phyloP scores from a whole-genome alignment of 2,888 invertebrate genomes.

The Lithophane semibrunnea region DNA sequence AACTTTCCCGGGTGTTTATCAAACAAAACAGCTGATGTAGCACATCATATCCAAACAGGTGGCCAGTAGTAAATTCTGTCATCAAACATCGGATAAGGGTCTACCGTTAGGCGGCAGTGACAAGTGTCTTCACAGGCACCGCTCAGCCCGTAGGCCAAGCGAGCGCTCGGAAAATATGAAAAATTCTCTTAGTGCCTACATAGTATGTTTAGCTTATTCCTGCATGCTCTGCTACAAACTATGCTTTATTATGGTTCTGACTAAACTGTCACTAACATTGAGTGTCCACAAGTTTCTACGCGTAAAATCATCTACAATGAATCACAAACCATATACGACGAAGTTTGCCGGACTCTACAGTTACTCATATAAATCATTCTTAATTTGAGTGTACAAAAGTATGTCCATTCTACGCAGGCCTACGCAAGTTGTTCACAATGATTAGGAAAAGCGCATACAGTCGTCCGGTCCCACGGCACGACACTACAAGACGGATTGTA shows the following conservation, averaged over 20 bases:
- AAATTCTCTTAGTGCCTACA: slow-evolving; percentile 23
- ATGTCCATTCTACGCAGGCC: slow-evolving; percentile 59
- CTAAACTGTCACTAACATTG: slow-evolving; percentile 4
- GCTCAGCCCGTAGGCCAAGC: slow-evolving; percentile 18
- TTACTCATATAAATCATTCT: slow-evolving; percentile 46
- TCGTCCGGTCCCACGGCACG: slow-evolving; percentile 72
- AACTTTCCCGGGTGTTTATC: slow-evolving; percentile 77
- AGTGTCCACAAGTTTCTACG: slow-evolving; percentile 10
- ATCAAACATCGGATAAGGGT: slow-evolving; percentile 78
- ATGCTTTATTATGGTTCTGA: neutral
- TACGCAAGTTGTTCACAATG: slow-evolving; percentile 70
- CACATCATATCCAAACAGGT: slow-evolving; percentile 75
- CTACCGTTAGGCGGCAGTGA: slow-evolving; percentile 78
- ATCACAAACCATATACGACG: slow-evolving; percentile 8
- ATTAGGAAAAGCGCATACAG: slow-evolving; percentile 69
- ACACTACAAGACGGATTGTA: slow-evolving; percentile 74
- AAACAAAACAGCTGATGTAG: slow-evolving; percentile 76
- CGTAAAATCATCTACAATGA: slow-evolving; percentile 24
- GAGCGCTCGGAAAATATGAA: slow-evolving; percentile 34
- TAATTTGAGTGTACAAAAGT: slow-evolving; percentile 53
- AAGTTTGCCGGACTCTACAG: slow-evolving; percentile 27
- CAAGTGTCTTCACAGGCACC: slow-evolving; percentile 63
- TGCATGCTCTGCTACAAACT: slow-evolving; percentile 5
- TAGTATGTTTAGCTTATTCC: neutral
- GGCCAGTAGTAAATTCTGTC: slow-evolving; percentile 77